phyloP scores from a whole-genome alignment of 2,113 vertebrate species.

The Cinclus cinclus region DNA sequence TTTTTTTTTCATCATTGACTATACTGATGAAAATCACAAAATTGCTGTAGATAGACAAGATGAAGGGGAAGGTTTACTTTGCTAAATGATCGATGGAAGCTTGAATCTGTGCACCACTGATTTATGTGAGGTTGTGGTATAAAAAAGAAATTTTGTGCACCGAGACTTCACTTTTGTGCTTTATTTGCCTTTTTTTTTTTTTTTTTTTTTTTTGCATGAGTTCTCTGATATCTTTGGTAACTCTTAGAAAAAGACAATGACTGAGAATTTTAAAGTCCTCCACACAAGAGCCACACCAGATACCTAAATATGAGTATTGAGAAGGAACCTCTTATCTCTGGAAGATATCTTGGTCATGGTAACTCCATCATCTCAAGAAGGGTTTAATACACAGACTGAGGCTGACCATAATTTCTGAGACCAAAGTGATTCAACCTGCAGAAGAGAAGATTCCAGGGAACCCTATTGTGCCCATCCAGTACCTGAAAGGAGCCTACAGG shows the following conservation, averaged over 20 bases:
- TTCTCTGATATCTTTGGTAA: not conserved
- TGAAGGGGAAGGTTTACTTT: not conserved
- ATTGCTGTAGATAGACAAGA: not conserved
- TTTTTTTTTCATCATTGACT: not conserved
- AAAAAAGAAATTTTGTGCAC: not conserved
- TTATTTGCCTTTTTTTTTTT: not conserved
- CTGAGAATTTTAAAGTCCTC: not conserved
- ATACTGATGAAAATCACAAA: not conserved
- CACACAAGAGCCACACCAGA: not conserved
- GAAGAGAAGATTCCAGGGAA: not conserved
- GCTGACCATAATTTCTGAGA: not conserved
- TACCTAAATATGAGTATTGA: not conserved
- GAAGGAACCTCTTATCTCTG: not conserved
- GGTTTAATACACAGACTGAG: not conserved
- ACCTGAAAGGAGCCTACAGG: not conserved
- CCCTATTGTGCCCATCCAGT: not conserved
- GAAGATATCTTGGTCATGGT: not conserved
- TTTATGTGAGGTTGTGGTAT: not conserved
- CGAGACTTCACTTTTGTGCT: not conserved
- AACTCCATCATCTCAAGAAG: not conserved
- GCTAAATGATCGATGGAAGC: not conserved
- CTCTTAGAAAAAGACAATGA: not conserved
- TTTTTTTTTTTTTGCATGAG: not conserved
- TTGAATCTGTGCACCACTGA: not conserved
- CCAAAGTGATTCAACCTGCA: not conserved